A percentile compares a stretch with the other conserved stretches of the same genome.
Evolutionary conservation across 2,888 invertebrate genomes (phyloP).

Genomic region (Caenorhabditis drosophilae): DNA sequence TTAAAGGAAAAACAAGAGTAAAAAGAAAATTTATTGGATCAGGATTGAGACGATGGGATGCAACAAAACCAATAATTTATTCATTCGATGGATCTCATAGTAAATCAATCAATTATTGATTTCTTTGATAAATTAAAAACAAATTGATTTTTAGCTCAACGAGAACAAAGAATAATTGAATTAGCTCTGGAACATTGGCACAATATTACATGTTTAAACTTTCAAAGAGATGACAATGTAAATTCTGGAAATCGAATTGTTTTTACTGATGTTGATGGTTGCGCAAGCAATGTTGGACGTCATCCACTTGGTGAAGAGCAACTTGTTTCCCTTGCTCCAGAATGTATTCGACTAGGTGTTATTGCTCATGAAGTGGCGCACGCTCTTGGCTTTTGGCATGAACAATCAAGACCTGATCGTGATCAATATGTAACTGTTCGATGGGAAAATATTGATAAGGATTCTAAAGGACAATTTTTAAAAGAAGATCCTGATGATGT

Average conservation of each 20-base stretch:
- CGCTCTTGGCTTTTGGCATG: conserved; percentile 69
- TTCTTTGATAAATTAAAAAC: neutral
- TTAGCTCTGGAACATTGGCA: conserved; percentile 69
- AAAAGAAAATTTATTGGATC: conserved; percentile 68
- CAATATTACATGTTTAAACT: conserved; percentile 69
- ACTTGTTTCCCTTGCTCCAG: conserved; percentile 69
- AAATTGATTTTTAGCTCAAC: conserved; percentile 55
- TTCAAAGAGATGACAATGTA: conserved; percentile 54
- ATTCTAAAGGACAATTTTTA: conserved; percentile 68
- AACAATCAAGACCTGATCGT: conserved; percentile 67
- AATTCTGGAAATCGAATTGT: conserved; percentile 67
- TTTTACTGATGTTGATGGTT: conserved; percentile 69
- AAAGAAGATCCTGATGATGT: conserved; percentile 69
- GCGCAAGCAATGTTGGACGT: conserved; percentile 61
- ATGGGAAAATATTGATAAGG: conserved; percentile 69
- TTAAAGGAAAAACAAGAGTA: conserved; percentile 35
- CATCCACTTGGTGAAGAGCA: conserved; percentile 69
- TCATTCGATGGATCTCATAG: conserved; percentile 69
- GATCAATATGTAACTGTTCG: conserved; percentile 66
- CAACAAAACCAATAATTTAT: conserved; percentile 63
- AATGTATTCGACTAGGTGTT: conserved; percentile 69
- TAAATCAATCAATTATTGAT: no score
- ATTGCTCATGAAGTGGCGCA: conserved; percentile 70
- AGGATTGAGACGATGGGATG: conserved; percentile 65
- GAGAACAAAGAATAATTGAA: conserved; percentile 68